Base-by-base conservation (phyloP, 2,888 invertebrate genomes). In the Apoderus coryli region DNA sequence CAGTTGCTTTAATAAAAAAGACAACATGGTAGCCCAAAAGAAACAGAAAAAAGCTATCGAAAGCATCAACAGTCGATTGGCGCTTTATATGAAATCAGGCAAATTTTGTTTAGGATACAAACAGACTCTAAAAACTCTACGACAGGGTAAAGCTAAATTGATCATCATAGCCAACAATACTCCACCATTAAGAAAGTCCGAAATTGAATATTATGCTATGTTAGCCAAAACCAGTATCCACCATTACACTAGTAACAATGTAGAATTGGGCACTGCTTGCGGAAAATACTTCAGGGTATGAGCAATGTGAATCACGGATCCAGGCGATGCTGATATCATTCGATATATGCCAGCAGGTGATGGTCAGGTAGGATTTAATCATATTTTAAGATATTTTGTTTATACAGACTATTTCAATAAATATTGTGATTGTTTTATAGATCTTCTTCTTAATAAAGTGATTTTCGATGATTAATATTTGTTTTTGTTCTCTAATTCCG, bases 131-230 rank as follows among this genome's bases (percentile, higher is more conserved):
- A 96, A 96, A 56, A 88, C 93, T 3, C 69, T 98, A 27, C 74
- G 96, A 22, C 90, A 90, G 61, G 98, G 98, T 53, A 98, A 96
- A 67, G 93, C 98, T n/a, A 98, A 96, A 63, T 71, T 99, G 54
- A 88, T 99, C 53, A 92, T 98, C 61, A 93, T 98, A 50, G 92
- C 95, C 50, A 96, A 89, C 67, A 98, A 99, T 61, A 95, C 96
- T 14, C 96, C 98, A 43, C 90, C 95, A 26, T 72, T 99, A 62
- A 88, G 98, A 66, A 93, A 93, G 68, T 93, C 92, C 2, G 96
- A 98, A 65, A 95, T 98, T 57, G 96, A 99, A 59, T 99, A 99
- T 63, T 98, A 98, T 56, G 96, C 96, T 34, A 92, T 99, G 80
- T 72, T 99, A 63, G 93, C 98, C 24, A 96, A 95, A 63, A 96